Evolutionary conservation across 2,888 invertebrate species (phyloP).

Genomic region (Diogma glabrata): DNA sequence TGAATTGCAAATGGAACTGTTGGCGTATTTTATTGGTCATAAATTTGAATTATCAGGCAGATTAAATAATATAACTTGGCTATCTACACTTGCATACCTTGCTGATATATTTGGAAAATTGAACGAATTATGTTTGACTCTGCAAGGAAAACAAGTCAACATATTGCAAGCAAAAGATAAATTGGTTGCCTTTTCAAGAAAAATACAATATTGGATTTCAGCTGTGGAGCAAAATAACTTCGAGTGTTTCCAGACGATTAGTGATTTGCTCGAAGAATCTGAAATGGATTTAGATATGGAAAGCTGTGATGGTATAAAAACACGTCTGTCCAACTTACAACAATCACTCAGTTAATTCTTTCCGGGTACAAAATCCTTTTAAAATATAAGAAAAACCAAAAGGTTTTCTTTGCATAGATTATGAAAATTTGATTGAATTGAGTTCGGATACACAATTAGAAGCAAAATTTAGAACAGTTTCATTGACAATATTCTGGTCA

Average conservation of each 20-base stretch:
- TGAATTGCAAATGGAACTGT: conserved; percentile 11
- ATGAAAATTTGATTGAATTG: background rate
- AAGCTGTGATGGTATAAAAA: background rate
- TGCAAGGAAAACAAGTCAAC: background rate
- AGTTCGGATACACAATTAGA: background rate
- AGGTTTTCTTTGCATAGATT: background rate
- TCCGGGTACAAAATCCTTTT: conserved; percentile 1
- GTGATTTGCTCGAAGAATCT: too few relatives aligned
- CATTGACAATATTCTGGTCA: background rate
- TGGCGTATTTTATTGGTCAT: background rate
- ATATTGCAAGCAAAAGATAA: background rate
- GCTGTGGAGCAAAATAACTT: background rate
- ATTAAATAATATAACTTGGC: background rate
- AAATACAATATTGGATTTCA: background rate
- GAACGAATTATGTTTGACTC: background rate
- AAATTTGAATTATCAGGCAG: background rate
- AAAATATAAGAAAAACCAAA: background rate
- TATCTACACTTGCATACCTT: background rate
- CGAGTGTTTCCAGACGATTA: too few relatives aligned
- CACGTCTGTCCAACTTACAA: background rate
- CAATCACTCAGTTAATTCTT: too few relatives aligned
- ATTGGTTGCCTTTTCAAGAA: background rate
- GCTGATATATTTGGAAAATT: background rate
- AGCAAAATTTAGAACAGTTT: background rate
- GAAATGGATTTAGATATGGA: too few relatives aligned